Conservation (phyloP, 1,140 invertebrate genomes). For the Caenorhabditis latens region DNA sequence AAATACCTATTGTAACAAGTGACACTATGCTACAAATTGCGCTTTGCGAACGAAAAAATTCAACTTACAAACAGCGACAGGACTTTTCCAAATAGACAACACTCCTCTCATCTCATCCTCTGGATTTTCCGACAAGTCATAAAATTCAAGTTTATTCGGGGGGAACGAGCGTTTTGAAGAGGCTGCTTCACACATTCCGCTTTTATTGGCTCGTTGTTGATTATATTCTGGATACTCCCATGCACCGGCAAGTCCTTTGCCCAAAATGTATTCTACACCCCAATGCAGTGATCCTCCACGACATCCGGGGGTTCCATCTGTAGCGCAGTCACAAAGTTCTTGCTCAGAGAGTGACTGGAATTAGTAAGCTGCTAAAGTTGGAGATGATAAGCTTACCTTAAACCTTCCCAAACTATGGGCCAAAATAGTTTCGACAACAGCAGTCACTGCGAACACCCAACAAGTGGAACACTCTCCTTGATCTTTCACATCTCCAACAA, state of each 20-base stretch:
- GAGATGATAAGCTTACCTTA: not conserved
- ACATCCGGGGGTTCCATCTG: not conserved
- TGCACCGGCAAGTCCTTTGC: not conserved
- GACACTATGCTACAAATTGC: no score
- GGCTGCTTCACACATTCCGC: not conserved
- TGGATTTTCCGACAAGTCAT: no score
- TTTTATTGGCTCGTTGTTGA: not conserved
- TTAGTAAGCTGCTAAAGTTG: not conserved
- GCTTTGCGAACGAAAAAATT: not conserved
- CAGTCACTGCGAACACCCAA: constrained; percentile 16
- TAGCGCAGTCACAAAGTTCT: constrained; percentile 1
- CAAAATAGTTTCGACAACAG: not conserved
- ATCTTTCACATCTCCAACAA: not conserved
- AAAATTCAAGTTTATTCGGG: not conserved
- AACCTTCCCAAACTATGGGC: not conserved
- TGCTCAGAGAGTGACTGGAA: not conserved
- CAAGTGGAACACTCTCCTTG: not conserved
- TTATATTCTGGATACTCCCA: not conserved
- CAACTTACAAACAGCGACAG: not conserved
- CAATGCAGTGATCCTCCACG: not conserved
- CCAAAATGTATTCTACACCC: not conserved
- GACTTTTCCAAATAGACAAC: not conserved
- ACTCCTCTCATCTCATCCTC: no score
- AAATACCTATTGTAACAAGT: not conserved
- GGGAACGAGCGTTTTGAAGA: not conserved